Evolutionary conservation across 2,888 invertebrate species (phyloP).

Genomic region (Ametastegia equiseti): DNA sequence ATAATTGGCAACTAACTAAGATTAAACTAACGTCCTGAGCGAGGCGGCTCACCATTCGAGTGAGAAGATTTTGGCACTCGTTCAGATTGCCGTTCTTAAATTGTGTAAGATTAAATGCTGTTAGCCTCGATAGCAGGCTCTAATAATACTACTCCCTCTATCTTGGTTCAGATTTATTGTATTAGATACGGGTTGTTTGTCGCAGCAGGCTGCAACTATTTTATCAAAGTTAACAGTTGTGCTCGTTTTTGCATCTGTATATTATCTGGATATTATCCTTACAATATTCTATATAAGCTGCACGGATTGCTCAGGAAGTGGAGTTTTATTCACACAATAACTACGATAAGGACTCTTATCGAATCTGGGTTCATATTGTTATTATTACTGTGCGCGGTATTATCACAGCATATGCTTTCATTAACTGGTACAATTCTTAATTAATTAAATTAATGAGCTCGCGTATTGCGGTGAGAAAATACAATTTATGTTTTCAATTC

Average conservation of each 20-base stretch:
- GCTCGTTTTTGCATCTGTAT: not conserved
- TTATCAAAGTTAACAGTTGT: not conserved
- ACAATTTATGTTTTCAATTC: not conserved
- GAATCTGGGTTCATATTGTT: not conserved
- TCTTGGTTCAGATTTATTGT: slow-evolving; percentile 14
- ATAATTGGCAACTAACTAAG: slow-evolving; percentile 32
- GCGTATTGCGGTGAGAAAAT: not conserved
- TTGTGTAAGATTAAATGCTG: slow-evolving; percentile 41
- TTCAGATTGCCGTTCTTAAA: slow-evolving; percentile 43
- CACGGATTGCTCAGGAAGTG: not conserved
- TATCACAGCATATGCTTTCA: slow-evolving; percentile 17
- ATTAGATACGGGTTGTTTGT: not conserved
- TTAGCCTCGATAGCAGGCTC: slow-evolving; percentile 36
- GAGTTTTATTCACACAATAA: slow-evolving; percentile 12
- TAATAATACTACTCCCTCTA: slow-evolving; percentile 46
- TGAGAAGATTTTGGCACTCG: slow-evolving; percentile 30
- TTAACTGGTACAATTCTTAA: slow-evolving; percentile 2
- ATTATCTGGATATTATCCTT: not conserved
- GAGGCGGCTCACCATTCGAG: slow-evolving; percentile 4
- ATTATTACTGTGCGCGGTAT: not conserved
- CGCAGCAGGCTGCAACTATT: not conserved
- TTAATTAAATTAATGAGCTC: slow-evolving; percentile 40
- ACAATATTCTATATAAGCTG: not conserved
- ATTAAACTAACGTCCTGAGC: slow-evolving; percentile 18
- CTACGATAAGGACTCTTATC: slow-evolving; percentile 34